These are phyloP conservation scores for Amblyopsis rosae DNA, from an alignment of 2,113 vertebrate genomes.

Conservation along the genomic window DNA sequence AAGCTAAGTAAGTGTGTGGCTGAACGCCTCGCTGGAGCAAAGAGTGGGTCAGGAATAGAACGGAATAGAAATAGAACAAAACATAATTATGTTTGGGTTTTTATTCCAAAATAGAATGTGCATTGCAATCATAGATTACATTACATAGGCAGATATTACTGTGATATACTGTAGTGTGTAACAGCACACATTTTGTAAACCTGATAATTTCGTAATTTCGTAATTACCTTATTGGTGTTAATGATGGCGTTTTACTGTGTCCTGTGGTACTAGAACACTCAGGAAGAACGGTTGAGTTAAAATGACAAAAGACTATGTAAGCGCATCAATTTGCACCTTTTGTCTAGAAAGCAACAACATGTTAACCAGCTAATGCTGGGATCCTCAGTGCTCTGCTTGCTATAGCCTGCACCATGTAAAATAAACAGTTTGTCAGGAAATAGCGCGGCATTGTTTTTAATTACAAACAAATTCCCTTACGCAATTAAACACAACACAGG, in stretches of 20 bases:
- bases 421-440: constrained; percentile 60
- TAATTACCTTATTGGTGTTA: neutral
- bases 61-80: constrained; percentile 6
- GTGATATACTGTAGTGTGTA: neutral
- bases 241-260: constrained; percentile 1
- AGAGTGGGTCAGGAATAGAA: constrained; percentile 11
- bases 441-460: constrained; percentile 59
- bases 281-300: constrained; percentile 1
- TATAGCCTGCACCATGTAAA: constrained; percentile 54
- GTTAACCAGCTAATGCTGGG: constrained; percentile 41
- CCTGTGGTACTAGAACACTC: neutral
- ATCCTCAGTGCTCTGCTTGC: constrained; percentile 56
- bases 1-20: constrained; percentile 59
- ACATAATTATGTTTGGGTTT: neutral
- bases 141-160: no score
- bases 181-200: neutral
- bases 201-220: neutral
- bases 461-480: constrained; percentile 60
- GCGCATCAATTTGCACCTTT: constrained; percentile 20
- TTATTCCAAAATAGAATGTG: neutral
- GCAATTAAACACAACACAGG: constrained; percentile 55
- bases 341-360: constrained; percentile 33
- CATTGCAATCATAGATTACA: neutral
- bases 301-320: constrained; percentile 30
- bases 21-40: constrained; percentile 39